A percentile compares a stretch with the other conserved stretches of the same genome.
phyloP scores from a whole-genome alignment of 2,797 vertebrate species.

The Manis pentadactyla region DNA sequence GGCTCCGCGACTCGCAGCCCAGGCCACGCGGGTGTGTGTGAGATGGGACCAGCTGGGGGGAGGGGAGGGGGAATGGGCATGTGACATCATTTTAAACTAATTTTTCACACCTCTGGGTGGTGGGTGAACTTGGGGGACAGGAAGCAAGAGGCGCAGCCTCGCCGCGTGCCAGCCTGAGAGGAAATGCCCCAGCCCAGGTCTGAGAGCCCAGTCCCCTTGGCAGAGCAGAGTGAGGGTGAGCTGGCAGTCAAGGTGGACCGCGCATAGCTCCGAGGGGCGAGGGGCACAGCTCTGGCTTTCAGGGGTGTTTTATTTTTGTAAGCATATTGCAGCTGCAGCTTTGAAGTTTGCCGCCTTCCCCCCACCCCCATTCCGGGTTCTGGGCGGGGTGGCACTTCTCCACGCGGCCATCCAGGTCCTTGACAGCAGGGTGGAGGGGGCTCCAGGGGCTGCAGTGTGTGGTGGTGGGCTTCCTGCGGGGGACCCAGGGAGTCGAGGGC shows the following conservation, averaged over 20 bases:
- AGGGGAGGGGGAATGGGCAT: constrained; percentile 66
- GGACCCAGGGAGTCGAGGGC: constrained; percentile 70
- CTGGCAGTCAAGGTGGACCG: constrained; percentile 56
- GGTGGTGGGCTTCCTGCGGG: constrained; percentile 60
- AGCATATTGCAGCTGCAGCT: constrained; percentile 82
- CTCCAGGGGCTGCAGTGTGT: constrained; percentile 82
- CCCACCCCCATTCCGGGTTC: constrained; percentile 61
- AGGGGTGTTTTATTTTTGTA: constrained; percentile 52
- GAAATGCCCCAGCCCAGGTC: constrained; percentile 82
- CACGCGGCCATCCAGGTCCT: constrained; percentile 79
- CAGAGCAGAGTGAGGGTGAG: constrained; percentile 47
- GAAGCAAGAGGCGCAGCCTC: constrained; percentile 84
- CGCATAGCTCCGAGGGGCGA: constrained; percentile 23
- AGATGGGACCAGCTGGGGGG: constrained; percentile 64
- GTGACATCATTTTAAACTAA: constrained; percentile 87
- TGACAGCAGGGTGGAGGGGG: constrained; percentile 71
- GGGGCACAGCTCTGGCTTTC: constrained; percentile 74
- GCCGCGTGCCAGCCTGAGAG: constrained; percentile 80
- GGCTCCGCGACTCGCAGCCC: constrained; percentile 76
- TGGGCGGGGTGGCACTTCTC: constrained; percentile 81
- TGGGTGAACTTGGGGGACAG: constrained; percentile 86
- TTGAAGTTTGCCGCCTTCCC: constrained; percentile 86
- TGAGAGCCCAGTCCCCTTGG: background rate
- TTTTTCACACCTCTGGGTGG: constrained; percentile 81
- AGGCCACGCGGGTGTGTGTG: constrained; percentile 79